A percentile compares a stretch with the other conserved stretches of the same genome.
Evolutionary conservation across 1,140 invertebrate species (phyloP).

Genomic region (Hycleus cichorii): DNA sequence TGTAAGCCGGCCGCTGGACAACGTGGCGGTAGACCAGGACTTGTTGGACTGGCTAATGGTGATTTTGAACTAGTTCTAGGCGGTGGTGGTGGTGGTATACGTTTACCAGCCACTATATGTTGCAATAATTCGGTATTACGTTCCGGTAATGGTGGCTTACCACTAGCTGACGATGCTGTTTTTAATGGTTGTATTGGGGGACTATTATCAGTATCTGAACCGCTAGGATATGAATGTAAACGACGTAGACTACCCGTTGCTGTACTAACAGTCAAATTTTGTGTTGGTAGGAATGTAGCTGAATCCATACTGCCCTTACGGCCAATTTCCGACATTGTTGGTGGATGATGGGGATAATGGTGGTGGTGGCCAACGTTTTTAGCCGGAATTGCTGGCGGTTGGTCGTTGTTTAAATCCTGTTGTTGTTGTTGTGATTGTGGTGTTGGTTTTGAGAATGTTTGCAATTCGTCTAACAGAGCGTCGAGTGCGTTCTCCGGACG

Average conservation of each 20-base stretch:
- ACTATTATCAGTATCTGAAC: conserved; percentile 64
- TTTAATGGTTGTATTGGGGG: conserved; percentile 51
- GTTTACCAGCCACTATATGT: conserved; percentile 54
- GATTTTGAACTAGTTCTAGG: conserved; percentile 75
- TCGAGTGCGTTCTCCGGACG: conserved; percentile 90
- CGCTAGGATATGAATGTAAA: conserved; percentile 66
- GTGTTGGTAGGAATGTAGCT: conserved; percentile 39
- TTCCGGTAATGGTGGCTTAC: conserved; percentile 70
- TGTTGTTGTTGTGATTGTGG: conserved; percentile 29
- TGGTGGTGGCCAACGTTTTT: conserved; percentile 21
- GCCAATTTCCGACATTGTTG: conserved; percentile 45
- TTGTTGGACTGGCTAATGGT: conserved; percentile 71
- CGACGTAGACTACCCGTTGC: conserved; percentile 53
- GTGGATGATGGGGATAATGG: conserved; percentile 34
- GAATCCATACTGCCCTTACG: conserved; percentile 51
- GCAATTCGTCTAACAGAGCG: conserved; percentile 86
- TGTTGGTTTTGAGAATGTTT: conserved; percentile 69
- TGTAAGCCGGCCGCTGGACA: conserved; percentile 40
- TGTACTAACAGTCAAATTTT: conserved; percentile 37
- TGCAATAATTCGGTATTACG: conserved; percentile 63
- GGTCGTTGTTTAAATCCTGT: conserved; percentile 25
- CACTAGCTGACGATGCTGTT: conserved; percentile 37
- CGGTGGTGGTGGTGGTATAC: conserved; percentile 78
- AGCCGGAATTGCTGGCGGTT: conserved; percentile 34
- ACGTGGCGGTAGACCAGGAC: conserved; percentile 51